These are phyloP conservation scores for Vidua macroura DNA, from an alignment of 2,113 vertebrate genomes.

Conservation along the genomic window DNA sequence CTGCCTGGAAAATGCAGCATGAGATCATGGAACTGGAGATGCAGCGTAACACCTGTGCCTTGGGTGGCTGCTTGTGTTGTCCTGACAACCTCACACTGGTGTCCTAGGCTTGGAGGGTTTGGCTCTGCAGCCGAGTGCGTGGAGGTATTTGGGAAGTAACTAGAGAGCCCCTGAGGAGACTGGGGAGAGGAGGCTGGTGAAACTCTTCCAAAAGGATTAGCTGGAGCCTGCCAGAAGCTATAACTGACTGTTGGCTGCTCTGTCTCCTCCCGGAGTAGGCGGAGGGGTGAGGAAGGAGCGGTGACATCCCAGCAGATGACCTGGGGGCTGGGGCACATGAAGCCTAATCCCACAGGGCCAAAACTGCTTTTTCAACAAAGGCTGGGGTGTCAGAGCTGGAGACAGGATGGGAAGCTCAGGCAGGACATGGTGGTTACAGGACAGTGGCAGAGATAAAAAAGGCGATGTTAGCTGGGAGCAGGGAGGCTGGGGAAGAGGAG, in stretches of 20 bases:
- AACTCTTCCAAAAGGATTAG: constrained; percentile 54
- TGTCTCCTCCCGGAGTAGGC: constrained; percentile 39
- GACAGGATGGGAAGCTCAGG: neutral
- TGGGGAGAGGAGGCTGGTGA: constrained; percentile 37
- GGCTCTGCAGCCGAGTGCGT: neutral
- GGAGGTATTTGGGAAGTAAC: constrained; percentile 62
- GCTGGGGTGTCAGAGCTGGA: neutral
- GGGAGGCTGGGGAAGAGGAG: neutral
- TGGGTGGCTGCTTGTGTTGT: constrained; percentile 44
- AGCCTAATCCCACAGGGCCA: neutral
- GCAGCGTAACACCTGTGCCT: neutral
- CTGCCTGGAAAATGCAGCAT: constrained; percentile 29
- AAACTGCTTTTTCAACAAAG: neutral
- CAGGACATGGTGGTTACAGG: neutral
- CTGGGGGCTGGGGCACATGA: neutral
- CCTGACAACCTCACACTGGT: constrained; percentile 44
- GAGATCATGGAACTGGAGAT: constrained; percentile 55
- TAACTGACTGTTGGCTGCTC: constrained; percentile 41
- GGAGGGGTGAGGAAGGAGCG: constrained; percentile 37
- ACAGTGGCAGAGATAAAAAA: neutral
- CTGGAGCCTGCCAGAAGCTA: constrained; percentile 46
- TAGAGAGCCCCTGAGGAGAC: constrained; percentile 44
- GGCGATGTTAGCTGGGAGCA: neutral
- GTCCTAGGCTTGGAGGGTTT: constrained; percentile 33
- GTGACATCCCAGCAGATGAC: constrained; percentile 13